Conservation (phyloP, 2,797 vertebrate genomes). For the Alauda arvensis region DNA sequence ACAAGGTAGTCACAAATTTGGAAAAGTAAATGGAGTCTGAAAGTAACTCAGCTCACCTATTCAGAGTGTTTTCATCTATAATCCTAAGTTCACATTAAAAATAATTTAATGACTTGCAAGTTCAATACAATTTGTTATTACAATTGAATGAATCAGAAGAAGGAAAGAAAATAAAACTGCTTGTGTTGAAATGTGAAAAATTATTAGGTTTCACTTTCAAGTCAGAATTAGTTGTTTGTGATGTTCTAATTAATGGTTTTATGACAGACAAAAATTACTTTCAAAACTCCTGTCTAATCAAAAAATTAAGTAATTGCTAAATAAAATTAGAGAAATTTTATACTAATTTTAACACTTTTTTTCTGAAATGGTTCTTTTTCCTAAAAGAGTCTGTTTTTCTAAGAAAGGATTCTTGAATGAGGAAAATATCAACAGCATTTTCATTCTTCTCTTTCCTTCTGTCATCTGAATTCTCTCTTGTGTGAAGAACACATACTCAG, state of each 20-base stretch:
- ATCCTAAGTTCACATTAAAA: not conserved
- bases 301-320: not conserved
- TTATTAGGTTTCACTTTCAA: not conserved
- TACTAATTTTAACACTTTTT: not conserved
- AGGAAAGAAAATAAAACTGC: not conserved
- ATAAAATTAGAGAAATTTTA: not conserved
- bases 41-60: not conserved
- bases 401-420: not conserved
- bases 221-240: not conserved
- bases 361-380: not conserved
- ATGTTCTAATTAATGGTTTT: not conserved
- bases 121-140: not conserved
- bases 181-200: not conserved
- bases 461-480: not conserved
- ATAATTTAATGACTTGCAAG: not conserved
- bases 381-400: not conserved
- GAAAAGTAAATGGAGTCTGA: not conserved
- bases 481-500: not conserved
- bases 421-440: not conserved
- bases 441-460: not conserved
- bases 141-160: not conserved
- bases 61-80: not conserved
- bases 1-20: not conserved
- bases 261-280: not conserved
- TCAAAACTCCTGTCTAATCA: not conserved